Base-by-base conservation (phyloP, 2,888 invertebrate genomes). In the Hipparchia semele region DNA sequence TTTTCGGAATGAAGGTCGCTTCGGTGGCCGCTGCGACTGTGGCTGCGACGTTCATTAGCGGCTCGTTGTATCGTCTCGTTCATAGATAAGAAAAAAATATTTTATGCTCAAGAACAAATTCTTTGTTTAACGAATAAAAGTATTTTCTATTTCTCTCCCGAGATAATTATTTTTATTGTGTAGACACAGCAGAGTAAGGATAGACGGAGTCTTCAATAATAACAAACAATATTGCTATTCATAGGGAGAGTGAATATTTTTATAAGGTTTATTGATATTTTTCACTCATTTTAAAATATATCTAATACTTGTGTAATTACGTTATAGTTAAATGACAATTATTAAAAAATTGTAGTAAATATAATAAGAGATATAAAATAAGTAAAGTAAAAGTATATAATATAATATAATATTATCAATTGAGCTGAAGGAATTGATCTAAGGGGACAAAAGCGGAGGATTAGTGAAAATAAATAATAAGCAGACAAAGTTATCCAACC, bases 391-490 rank as follows among this genome's bases (percentile, higher is more conserved):
- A 23, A 23, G 23, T 23, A 23, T 1, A 23, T 23, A 23, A 23
- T 23, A 23, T 23, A 23, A 23, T 23, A 23, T 23, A 23, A 23
- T 23, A 23, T 23, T 23, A 23, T 23, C 23, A 23, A 23, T 23
- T 23, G 23, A 23, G 23, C 23, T 23, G 23, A 23, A 23, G 23
- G 23, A 23, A 23, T 23, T 23, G 23, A 23, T 23, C 64, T 51
- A 9, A 12, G 23, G 64, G 33, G 64, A 51, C 64, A 12, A 23
- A 53, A 65, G 23, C 10, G 51, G 10, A 6, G 23, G 51, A 65
- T 65, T 65, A 65, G 51, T 65, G 23, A 65, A 53, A 65, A 53
- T 65, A 65, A 65, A 65, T 53, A 65, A 6, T 23, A 23, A 33
- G 51, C 3, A 51, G 64, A 65, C 64, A 33, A 33, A 49, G 33